phyloP scores from a whole-genome alignment of 2,797 vertebrate genomes.

The Clangula hyemalis region DNA sequence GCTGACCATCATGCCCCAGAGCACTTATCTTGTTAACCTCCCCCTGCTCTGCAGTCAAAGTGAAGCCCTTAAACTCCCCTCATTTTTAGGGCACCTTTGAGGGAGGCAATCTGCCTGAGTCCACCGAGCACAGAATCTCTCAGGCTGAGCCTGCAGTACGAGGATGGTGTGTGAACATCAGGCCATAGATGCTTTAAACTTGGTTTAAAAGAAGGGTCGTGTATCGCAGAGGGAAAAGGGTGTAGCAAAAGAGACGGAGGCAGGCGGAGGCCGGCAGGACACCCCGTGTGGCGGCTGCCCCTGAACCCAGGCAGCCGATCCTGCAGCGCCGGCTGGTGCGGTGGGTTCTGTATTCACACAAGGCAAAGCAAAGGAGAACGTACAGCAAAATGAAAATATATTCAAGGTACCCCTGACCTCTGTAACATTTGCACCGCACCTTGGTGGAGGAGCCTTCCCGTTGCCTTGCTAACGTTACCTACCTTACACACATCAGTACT shows the following conservation, averaged over 20 bases:
- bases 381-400: neutral
- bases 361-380: neutral
- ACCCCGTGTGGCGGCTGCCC: fast-evolving
- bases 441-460: neutral
- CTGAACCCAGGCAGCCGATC: neutral
- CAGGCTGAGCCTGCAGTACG: neutral
- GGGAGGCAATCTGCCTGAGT: neutral
- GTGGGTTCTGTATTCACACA: neutral
- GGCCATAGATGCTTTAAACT: neutral
- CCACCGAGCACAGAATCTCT: neutral
- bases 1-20: neutral
- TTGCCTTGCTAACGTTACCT: neutral
- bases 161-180: neutral
- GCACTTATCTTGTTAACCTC: neutral
- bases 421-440: fast-evolving
- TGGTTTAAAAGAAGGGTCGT: neutral
- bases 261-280: neutral
- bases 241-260: neutral
- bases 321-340: neutral
- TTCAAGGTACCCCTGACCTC: neutral
- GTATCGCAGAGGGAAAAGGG: neutral
- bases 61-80: neutral
- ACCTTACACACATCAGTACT: fast-evolving
- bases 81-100: neutral
- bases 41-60: neutral